These are phyloP conservation scores for Platyscapa corneri DNA, from an alignment of 1,140 invertebrate genomes.

Conservation along the genomic window DNA sequence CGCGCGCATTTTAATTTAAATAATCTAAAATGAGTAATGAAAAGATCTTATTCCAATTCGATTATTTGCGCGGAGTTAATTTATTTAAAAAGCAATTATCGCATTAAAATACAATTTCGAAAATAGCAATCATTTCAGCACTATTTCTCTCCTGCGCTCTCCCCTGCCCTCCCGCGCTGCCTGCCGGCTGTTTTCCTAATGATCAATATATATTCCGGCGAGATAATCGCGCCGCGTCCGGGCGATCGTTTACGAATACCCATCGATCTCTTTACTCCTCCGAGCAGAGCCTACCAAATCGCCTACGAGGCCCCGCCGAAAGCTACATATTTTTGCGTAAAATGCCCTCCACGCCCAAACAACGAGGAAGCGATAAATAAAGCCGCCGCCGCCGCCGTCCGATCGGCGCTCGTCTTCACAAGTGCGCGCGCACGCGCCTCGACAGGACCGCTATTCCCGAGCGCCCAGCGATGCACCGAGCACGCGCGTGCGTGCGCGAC, in stretches of 20 bases:
- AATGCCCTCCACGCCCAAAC: not conserved
- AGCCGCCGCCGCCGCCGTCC: too few relatives aligned
- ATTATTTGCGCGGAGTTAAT: too few relatives aligned
- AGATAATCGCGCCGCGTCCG: too few relatives aligned
- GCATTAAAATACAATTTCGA: too few relatives aligned
- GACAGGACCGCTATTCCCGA: not conserved
- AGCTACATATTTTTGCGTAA: not conserved
- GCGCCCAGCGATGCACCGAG: not conserved
- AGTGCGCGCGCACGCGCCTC: not conserved
- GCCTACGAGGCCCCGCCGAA: not conserved
- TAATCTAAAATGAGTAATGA: too few relatives aligned
- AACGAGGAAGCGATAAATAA: conserved; percentile 35
- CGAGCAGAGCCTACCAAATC: not conserved
- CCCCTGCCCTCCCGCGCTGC: not conserved
- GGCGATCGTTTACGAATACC: not conserved
- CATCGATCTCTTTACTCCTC: not conserved
- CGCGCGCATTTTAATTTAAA: too few relatives aligned
- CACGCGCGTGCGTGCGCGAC: not conserved
- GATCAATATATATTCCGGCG: not conserved
- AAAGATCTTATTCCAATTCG: too few relatives aligned
- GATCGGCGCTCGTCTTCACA: not conserved
- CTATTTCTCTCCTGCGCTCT: too few relatives aligned
- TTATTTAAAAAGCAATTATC: too few relatives aligned
- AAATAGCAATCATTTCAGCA: too few relatives aligned
- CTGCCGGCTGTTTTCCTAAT: not conserved